Conservation (phyloP, 2,113 vertebrate species). For the Montifringilla adamsi region DNA sequence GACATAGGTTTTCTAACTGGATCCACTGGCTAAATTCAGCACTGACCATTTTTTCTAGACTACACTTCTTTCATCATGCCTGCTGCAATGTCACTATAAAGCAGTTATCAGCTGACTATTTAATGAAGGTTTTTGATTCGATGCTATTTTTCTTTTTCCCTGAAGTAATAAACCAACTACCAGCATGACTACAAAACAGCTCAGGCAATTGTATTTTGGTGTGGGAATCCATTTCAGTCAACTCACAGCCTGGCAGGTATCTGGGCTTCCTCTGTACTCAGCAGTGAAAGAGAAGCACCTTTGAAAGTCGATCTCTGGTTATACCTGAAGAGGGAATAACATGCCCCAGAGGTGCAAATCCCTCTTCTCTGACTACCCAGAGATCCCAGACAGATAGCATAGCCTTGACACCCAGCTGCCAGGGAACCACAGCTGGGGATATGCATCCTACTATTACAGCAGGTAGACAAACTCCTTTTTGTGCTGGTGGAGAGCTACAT, state of each 20-base stretch:
- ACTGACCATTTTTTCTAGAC: not conserved
- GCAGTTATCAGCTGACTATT: not conserved
- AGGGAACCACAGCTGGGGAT: not conserved
- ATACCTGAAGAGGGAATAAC: not conserved
- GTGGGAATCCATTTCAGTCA: not conserved
- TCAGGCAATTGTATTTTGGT: not conserved
- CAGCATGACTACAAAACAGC: not conserved
- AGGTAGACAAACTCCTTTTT: not conserved
- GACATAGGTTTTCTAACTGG: not conserved
- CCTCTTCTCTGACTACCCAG: slow-evolving; percentile 1
- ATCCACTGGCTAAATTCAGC: not conserved
- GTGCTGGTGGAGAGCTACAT: not conserved
- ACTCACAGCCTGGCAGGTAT: not conserved
- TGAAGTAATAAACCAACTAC: not conserved
- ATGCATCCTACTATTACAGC: not conserved
- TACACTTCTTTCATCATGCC: not conserved
- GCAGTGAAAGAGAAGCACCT: not conserved
- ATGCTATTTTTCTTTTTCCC: not conserved
- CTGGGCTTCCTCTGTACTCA: not conserved
- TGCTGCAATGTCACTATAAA: not conserved
- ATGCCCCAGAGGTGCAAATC: slow-evolving; percentile 55
- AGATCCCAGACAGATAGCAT: slow-evolving; percentile 56
- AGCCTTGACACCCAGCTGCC: slow-evolving; percentile 25
- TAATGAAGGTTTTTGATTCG: not conserved
- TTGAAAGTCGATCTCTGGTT: not conserved